phyloP scores from a whole-genome alignment of 2,797 vertebrate genomes.

The Myioborus miniatus region DNA sequence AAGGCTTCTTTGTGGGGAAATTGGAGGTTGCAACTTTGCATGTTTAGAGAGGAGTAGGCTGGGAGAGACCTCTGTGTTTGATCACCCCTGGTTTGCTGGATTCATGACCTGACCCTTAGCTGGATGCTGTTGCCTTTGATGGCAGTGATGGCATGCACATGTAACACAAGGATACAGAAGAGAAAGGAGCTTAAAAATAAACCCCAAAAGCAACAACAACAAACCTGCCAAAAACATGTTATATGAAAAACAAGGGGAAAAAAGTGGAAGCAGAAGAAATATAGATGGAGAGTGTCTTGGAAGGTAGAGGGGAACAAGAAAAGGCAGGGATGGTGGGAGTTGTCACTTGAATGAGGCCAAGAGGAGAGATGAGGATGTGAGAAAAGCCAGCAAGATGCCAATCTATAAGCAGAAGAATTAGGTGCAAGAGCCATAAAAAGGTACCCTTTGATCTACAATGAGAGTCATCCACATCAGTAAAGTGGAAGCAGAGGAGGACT shows the following conservation, averaged over 20 bases:
- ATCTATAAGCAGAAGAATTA: not conserved
- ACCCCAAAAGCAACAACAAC: not conserved
- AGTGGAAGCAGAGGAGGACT: not conserved
- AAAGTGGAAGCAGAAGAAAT: not conserved
- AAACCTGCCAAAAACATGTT: fast-evolving
- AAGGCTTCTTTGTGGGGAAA: not conserved
- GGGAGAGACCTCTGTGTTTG: not conserved
- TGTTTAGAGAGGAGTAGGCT: not conserved
- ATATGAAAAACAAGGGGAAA: fast-evolving
- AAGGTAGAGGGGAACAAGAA: not conserved
- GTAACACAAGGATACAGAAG: not conserved
- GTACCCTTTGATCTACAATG: not conserved
- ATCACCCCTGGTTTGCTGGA: not conserved
- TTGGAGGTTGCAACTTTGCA: not conserved
- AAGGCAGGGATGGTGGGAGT: not conserved
- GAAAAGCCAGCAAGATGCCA: not conserved
- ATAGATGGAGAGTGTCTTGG: not conserved
- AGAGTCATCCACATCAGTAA: not conserved
- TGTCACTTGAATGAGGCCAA: not conserved
- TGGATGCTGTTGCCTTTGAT: not conserved
- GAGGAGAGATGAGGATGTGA: not conserved
- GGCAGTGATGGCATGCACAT: fast-evolving
- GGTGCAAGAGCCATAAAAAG: not conserved
- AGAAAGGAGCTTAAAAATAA: not conserved
- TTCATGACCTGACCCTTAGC: not conserved